Evolutionary conservation across 1,140 invertebrate genomes (phyloP).

Genomic region (Drosophila punjabiensis): DNA sequence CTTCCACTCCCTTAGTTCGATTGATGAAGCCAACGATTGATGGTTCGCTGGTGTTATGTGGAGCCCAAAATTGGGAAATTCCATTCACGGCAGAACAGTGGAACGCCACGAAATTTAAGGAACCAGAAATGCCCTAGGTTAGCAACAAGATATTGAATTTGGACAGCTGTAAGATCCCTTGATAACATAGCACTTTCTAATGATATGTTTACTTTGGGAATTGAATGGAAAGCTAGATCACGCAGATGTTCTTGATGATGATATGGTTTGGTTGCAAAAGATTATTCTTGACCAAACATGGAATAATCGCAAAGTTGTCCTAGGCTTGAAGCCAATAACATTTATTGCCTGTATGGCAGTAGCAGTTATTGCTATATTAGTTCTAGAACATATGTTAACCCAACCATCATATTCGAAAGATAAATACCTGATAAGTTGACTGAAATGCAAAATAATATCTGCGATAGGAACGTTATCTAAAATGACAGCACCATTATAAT

Average conservation of each 20-base stretch:
- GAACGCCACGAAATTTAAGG: neutral
- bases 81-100: constrained; percentile 21
- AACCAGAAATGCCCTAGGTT: neutral
- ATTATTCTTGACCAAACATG: neutral
- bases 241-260: neutral
- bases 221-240: neutral
- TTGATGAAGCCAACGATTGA: constrained; percentile 49
- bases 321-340: neutral
- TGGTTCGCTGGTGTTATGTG: constrained; percentile 7
- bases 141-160: neutral
- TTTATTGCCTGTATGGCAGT: neutral
- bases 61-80: constrained; percentile 34
- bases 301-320: neutral
- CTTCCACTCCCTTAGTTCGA: constrained; percentile 11
- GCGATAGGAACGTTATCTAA: neutral
- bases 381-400: neutral
- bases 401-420: neutral
- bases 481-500: neutral
- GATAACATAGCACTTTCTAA: neutral
- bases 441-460: neutral
- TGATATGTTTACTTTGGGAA: constrained; percentile 2
- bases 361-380: neutral
- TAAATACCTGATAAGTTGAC: neutral
- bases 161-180: constrained; percentile 8
- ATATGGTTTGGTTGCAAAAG: neutral